Evolutionary conservation across 2,888 invertebrate genomes (phyloP), one percentile per base, ranked within the genome.

Genomic region (Spicauda simplicius): DNA sequence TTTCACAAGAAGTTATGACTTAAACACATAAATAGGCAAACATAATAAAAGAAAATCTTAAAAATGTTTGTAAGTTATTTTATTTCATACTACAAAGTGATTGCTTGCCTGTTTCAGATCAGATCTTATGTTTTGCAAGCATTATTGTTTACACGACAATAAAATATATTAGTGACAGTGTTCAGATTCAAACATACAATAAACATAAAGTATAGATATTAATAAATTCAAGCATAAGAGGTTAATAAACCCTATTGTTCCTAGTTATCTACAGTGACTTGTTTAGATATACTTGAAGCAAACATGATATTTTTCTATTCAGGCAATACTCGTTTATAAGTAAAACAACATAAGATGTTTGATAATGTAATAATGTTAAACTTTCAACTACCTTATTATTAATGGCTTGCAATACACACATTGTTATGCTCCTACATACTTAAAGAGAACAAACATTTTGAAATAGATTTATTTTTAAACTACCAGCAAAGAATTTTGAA

Each of bases 361-460:
- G 61, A 67, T 68, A 62, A 57, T 68, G 57, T 62, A 62, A 68
- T 68, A 57, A 68, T 57, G 62, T 68, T 68, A 72, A 74, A 73
- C 61, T 69, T 68, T 69, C 72, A 73, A 74, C 69, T 71, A 72
- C 59, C 66, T 70, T 76, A 75, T 73, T 73, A 71, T 70, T 74
- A 72, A 70, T 70, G 64, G 70, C 74, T 72, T 72, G 72, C 70
- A 73, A 72, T 73, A 71, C 71, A 73, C 72, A 72, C 73, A 64
- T 61, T 67, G 68, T 68, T 68, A 68, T 62, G 62, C 57, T 68
- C 33, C 53, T 68, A 68, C 57, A 68, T 56, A 68, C 56, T 67
- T 60, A 68, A 62, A 20, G 37, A 57, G 62, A 68, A 68, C 62
- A 68, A 68, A 68, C 61, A 68, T 68, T 64, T 67, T 67, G 66